phyloP scores from a whole-genome alignment of 2,888 invertebrate genomes.

The Meandrusa payeni region DNA sequence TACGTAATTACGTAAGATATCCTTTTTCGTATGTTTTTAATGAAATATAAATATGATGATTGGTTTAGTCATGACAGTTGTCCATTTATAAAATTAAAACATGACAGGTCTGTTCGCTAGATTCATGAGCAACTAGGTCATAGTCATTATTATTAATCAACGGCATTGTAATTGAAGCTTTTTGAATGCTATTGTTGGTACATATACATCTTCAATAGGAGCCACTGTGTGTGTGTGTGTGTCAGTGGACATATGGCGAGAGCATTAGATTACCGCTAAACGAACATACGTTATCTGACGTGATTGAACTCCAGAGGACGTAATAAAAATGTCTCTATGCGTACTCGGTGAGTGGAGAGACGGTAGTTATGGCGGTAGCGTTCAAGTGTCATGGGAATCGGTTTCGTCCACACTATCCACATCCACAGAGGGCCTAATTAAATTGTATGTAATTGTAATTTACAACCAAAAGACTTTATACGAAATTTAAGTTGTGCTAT shows the following conservation, averaged over 20 bases:
- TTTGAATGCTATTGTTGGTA: constrained; percentile 20
- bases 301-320: constrained; percentile 62
- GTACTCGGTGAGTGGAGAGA: constrained; percentile 34
- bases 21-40: too few relatives aligned
- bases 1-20: too few relatives aligned
- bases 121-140: constrained; percentile 56
- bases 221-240: constrained; percentile 23
- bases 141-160: constrained; percentile 66
- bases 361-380: constrained; percentile 33
- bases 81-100: constrained; percentile 31
- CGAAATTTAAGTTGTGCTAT: too few relatives aligned
- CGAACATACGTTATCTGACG: constrained; percentile 60
- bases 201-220: constrained; percentile 17
- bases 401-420: too few relatives aligned
- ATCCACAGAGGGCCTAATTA: too few relatives aligned
- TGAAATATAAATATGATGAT: too few relatives aligned
- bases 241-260: constrained; percentile 55
- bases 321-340: constrained; percentile 60
- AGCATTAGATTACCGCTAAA: constrained; percentile 58
- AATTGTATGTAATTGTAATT: too few relatives aligned
- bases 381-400: constrained; percentile 42
- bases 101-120: constrained; percentile 44
- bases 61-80: too few relatives aligned
- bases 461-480: too few relatives aligned
- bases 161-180: constrained; percentile 50